Evolutionary conservation across 2,888 invertebrate species (phyloP).

Genomic region (Cheilosia vernalis): DNA sequence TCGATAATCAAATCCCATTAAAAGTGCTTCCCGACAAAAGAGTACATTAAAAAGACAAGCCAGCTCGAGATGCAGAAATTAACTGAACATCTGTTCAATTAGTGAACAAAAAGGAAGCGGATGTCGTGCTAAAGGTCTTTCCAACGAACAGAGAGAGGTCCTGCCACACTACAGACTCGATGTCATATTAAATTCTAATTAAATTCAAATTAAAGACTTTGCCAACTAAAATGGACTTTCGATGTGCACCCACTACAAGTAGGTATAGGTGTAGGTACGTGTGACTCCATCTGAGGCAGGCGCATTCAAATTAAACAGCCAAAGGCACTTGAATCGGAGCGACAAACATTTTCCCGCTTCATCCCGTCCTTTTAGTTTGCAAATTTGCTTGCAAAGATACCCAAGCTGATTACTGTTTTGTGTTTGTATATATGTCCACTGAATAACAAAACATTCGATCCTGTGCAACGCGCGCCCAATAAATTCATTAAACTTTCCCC

Average conservation of each 20-base stretch:
- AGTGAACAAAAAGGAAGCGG: slow-evolving; percentile 30
- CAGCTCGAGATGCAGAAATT: slow-evolving; percentile 40
- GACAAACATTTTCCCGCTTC: background rate
- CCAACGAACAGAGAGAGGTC: slow-evolving; percentile 1
- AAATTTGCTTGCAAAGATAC: slow-evolving; percentile 25
- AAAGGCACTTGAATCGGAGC: slow-evolving; percentile 33
- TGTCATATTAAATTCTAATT: slow-evolving; percentile 55
- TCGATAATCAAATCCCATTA: slow-evolving; percentile 57
- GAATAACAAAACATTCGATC: slow-evolving; percentile 31
- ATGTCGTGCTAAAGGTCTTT: slow-evolving; percentile 37
- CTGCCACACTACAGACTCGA: slow-evolving; percentile 17
- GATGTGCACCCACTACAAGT: background rate
- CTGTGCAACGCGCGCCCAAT: slow-evolving; percentile 27
- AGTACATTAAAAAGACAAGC: slow-evolving; percentile 2
- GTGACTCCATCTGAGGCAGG: background rate
- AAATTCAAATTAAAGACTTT: slow-evolving; percentile 61
- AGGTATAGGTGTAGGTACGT: background rate
- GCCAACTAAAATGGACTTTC: slow-evolving; percentile 15
- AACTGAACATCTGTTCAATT: slow-evolving; percentile 62
- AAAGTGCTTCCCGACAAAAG: slow-evolving; percentile 16
- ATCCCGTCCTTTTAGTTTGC: too few species aligned
- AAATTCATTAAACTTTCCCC: slow-evolving; percentile 47
- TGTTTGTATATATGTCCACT: background rate
- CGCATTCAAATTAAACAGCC: slow-evolving; percentile 35
- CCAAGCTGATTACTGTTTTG: slow-evolving; percentile 35